Evolutionary conservation across 2,797 vertebrate species (phyloP).

Genomic region (Cyclopterus lumpus): DNA sequence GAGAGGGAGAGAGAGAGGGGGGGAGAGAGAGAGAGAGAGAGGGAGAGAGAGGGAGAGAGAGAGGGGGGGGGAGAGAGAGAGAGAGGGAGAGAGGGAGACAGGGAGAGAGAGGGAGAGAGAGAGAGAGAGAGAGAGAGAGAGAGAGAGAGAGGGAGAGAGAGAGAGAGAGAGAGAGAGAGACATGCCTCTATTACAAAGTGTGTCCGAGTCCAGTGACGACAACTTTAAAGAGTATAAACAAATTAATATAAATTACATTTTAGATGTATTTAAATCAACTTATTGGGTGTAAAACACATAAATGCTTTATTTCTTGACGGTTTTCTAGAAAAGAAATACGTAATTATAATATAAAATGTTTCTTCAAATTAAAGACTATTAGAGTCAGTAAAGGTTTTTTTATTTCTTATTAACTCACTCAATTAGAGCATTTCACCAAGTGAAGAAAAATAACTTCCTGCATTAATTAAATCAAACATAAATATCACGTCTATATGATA

Average conservation of each 20-base stretch:
- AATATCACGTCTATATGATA: background rate
- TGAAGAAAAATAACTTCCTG: background rate
- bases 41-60: no score
- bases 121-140: constrained; percentile 12
- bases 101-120: background rate
- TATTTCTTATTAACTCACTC: background rate
- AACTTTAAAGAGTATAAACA: background rate
- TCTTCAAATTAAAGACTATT: background rate
- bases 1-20: background rate
- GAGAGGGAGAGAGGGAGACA: constrained; percentile 28
- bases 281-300: no score
- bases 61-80: background rate
- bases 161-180: constrained; percentile 10
- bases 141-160: background rate
- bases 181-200: background rate
- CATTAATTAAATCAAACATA: background rate
- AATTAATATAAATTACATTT: background rate
- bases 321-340: background rate
- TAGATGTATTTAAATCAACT: no score
- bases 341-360: background rate
- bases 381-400: background rate
- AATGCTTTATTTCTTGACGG: background rate
- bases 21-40: no score
- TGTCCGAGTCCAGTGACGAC: background rate
- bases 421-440: background rate